Evolutionary conservation across 2,113 vertebrate species (phyloP).

Genomic region (Megatriorchis doriae): DNA sequence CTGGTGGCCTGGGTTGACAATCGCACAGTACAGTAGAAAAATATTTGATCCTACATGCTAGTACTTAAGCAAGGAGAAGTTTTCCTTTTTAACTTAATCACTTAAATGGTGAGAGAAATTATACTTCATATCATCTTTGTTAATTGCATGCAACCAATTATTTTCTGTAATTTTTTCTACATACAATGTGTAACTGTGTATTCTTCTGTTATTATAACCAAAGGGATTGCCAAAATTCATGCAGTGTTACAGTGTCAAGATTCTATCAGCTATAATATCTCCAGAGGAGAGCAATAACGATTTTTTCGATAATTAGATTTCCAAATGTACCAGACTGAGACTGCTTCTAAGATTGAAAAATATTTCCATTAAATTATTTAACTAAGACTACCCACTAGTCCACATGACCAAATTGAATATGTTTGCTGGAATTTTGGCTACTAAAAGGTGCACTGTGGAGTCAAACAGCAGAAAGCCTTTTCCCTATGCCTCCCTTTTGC

Average conservation of each 20-base stretch:
- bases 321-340: not conserved
- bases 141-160: not conserved
- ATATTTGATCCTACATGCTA: not conserved
- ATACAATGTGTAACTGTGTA: not conserved
- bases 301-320: not conserved
- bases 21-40: not conserved
- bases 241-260: not conserved
- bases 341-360: not conserved
- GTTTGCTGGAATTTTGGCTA: not conserved
- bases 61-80: not conserved
- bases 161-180: not conserved
- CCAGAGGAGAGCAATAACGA: not conserved
- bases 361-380: not conserved
- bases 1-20: conserved; percentile 1
- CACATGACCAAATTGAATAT: not conserved
- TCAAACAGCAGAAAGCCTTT: not conserved
- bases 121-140: not conserved
- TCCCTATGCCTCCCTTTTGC: not conserved
- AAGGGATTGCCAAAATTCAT: not conserved
- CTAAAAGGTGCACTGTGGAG: not conserved
- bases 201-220: not conserved
- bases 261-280: not conserved
- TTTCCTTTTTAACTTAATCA: not conserved
- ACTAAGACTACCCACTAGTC: not conserved
- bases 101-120: not conserved